These are phyloP conservation scores for Archaeoteleia sp. DNA, from an alignment of 2,888 invertebrate species.

Conservation along the genomic window DNA sequence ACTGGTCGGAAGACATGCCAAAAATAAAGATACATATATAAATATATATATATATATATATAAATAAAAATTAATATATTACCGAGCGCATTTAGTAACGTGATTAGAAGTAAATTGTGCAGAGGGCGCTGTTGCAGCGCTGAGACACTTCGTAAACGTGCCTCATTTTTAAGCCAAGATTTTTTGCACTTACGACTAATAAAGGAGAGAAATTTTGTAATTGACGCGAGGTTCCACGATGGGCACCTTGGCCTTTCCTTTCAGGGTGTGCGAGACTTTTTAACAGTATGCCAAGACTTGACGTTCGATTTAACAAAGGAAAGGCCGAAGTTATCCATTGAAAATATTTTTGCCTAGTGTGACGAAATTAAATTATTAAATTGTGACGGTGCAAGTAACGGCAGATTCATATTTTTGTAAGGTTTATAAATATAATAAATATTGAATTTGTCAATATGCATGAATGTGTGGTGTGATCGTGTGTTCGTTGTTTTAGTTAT, in stretches of 20 bases:
- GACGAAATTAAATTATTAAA: too few species aligned
- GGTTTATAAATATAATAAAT: constrained; percentile 12
- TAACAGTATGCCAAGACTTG: too few species aligned
- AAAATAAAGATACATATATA: constrained; percentile 66
- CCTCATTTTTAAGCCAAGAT: constrained; percentile 4
- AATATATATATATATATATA: constrained; percentile 57
- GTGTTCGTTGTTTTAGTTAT: constrained; percentile 23
- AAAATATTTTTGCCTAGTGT: constrained; percentile 34
- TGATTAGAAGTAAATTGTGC: constrained; percentile 7
- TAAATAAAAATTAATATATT: constrained; percentile 30
- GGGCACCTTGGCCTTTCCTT: constrained; percentile 74
- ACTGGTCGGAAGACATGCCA: constrained; percentile 73
- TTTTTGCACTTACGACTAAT: constrained; percentile 7
- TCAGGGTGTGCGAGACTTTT: constrained; percentile 57
- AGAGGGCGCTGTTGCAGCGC: constrained; percentile 13
- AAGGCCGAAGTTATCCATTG: constrained; percentile 74
- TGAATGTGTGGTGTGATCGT: constrained; percentile 16
- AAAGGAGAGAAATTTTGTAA: constrained; percentile 29
- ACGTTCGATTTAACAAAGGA: constrained; percentile 61
- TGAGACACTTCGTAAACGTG: constrained; percentile 1
- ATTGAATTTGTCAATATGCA: background rate
- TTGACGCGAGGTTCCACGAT: constrained; percentile 58
- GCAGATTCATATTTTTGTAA: too few species aligned
- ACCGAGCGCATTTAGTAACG: constrained; percentile 8
- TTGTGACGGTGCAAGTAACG: too few species aligned